Evolutionary conservation across 35 echinoderm and acorn worm species (phyloP).

Genomic region (Lytechinus variegatus): DNA sequence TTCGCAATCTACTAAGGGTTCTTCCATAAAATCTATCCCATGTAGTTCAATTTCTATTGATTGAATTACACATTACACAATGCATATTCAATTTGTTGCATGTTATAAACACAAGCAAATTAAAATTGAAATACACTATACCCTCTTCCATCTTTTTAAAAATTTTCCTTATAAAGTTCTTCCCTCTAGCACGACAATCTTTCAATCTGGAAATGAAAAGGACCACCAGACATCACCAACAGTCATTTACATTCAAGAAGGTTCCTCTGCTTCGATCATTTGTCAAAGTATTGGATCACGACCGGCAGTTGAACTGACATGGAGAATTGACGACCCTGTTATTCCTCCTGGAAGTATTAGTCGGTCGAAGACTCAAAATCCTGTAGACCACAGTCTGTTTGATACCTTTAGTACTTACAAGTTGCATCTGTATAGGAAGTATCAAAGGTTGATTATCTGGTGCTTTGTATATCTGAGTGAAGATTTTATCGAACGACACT

Average conservation of each 20-base stretch:
- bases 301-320: neutral
- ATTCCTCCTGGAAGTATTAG: neutral
- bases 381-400: neutral
- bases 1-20: no score
- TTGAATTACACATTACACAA: no score
- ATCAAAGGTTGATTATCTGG: no score
- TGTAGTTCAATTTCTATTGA: no score
- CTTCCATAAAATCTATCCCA: no score
- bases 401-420: neutral
- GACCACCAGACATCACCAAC: neutral
- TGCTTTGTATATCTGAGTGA: no score
- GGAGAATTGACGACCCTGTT: neutral
- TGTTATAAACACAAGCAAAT: no score
- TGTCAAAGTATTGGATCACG: neutral
- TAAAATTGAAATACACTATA: no score
- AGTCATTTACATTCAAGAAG: neutral
- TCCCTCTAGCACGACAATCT: neutral
- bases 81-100: no score
- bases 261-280: neutral
- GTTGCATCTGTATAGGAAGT: neutral
- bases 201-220: neutral
- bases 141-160: no score
- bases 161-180: neutral
- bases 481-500: no score
- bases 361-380: neutral